Evolutionary conservation across 2,113 vertebrate genomes (phyloP), one percentile per base, ranked within the genome.

Genomic region (Heterotis niloticus): DNA sequence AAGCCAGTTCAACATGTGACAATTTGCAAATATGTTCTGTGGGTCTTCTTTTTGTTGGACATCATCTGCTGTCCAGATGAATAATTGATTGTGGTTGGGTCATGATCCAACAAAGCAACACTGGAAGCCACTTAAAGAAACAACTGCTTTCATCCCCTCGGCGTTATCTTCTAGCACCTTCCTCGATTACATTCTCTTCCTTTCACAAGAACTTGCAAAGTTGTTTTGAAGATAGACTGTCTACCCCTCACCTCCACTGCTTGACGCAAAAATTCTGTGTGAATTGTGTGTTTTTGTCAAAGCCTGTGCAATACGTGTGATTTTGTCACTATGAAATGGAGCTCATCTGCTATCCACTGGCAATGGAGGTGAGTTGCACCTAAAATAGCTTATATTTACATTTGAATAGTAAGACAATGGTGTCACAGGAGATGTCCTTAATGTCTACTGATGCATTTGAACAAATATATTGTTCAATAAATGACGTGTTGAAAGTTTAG

Each of bases 41-140:
- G 17, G 17, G 78, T 29, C 64, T 29, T 65, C 62, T 69, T 80
- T 80, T 73, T 80, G 66, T 80, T 11, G 18, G 54, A 34, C 79
- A 76, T 51, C 64, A 67, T 64, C 73, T 59, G 52, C 74, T 76
- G 65, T 80, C 65, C 75, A 26, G 12, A n/a, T 80, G 74, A 76
- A 69, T 80, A 68, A 66, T 56, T 69, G 1, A 80, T 76, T 80
- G 74, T 70, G 65, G 67, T 59, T 62, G 60, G 18, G 14, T 68
- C 64, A 28, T 57, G 74, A 64, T 66, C 57, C 59, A n/a, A 75
- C 52, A 5, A 74, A 68, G 10, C 24, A 12, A 51, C 1, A 14
- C 14, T 5, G 5, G 12, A n/a, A n/a, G n/a, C 13, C 44, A 73
- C 51, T 34, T 56, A 80, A 28, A 59, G 44, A 66, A 24, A 75